Evolutionary conservation across 2,113 vertebrate genomes (phyloP).

Genomic region (Pseudonaja textilis): DNA sequence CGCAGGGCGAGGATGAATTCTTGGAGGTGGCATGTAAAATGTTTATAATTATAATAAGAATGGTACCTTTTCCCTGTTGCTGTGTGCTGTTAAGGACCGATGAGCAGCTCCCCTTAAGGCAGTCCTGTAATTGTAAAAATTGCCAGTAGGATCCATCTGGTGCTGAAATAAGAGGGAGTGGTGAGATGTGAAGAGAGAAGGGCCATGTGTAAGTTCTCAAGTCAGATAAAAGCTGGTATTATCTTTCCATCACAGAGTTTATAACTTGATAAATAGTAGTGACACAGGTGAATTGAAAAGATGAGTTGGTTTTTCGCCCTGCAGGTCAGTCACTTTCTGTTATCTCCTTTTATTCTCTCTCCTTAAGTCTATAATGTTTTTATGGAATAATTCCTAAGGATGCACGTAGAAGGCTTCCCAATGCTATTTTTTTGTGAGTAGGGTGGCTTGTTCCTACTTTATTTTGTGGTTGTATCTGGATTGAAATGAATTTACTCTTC

Average conservation of each 20-base stretch:
- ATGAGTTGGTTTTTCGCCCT: neutral
- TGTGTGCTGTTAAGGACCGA: conserved; percentile 72
- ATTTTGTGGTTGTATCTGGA: neutral
- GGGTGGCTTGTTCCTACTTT: neutral
- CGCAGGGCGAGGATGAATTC: neutral
- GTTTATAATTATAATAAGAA: neutral
- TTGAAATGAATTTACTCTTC: neutral
- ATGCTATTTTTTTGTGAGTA: too few species aligned
- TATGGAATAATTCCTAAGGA: neutral
- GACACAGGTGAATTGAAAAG: neutral
- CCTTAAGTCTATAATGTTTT: neutral
- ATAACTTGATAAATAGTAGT: neutral
- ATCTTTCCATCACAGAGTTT: neutral
- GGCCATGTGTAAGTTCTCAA: rapidly evolving
- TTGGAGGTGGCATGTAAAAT: neutral
- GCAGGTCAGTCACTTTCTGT: neutral
- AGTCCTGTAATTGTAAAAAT: conserved; percentile 79
- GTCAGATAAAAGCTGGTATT: neutral
- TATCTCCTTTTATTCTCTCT: neutral
- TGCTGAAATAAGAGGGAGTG: conserved; percentile 67
- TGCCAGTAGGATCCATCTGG: conserved; percentile 80
- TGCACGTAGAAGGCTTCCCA: neutral
- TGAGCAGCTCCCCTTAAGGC: conserved; percentile 74
- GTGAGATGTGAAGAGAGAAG: conserved; percentile 45
- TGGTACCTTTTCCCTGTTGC: conserved; percentile 74